phyloP scores from a whole-genome alignment of 1,140 invertebrate genomes.

The Hylaeus volcanicus region DNA sequence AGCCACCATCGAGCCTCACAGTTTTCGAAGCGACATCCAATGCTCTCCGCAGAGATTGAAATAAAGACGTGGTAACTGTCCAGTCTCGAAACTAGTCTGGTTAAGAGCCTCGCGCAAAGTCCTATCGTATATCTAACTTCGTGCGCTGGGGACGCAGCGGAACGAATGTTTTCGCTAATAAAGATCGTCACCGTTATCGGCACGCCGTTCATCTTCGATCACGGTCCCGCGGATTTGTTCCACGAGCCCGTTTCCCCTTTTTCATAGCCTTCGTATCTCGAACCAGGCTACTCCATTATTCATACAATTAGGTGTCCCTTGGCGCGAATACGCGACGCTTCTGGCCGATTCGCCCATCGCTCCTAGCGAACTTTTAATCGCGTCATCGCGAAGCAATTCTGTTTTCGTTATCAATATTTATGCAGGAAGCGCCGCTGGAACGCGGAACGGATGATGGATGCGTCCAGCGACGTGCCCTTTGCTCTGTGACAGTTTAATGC shows the following conservation, averaged over 20 bases:
- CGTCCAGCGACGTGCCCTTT: no score
- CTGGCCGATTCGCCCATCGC: no score
- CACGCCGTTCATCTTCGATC: neutral
- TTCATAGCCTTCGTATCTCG: no score
- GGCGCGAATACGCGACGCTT: neutral
- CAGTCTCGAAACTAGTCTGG: conserved; percentile 10
- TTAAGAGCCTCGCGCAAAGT: conserved; percentile 19
- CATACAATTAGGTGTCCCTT: neutral
- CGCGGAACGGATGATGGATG: no score
- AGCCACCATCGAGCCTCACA: neutral
- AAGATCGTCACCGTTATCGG: conserved; percentile 27
- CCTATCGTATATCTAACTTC: conserved; percentile 22
- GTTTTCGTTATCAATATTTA: neutral
- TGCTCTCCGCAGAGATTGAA: conserved; percentile 18
- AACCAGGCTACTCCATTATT: neutral
- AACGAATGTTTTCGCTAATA: conserved; percentile 17
- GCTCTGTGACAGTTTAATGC: no score
- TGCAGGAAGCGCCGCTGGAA: no score
- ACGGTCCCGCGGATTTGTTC: neutral
- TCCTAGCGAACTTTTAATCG: no score
- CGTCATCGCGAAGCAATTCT: neutral
- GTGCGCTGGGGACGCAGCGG: neutral
- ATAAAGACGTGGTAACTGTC: conserved; percentile 31
- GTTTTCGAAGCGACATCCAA: neutral
- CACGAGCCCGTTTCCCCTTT: neutral